These are phyloP conservation scores for Laspeyria flexula DNA, from an alignment of 2,888 invertebrate genomes.

Conservation along the genomic window DNA sequence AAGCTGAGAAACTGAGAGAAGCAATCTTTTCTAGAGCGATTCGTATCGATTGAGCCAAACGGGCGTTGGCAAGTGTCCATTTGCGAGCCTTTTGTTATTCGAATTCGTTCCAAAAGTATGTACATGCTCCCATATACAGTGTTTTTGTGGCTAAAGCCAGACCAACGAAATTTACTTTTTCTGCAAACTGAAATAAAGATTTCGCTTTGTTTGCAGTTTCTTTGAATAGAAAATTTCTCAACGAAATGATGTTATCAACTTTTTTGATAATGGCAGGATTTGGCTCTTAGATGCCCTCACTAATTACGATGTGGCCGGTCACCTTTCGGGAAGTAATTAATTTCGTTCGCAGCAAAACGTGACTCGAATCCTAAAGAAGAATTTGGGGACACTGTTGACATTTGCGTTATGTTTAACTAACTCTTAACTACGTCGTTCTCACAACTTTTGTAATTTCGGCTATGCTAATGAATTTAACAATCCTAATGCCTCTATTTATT, in stretches of 20 bases:
- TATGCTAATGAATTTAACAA: slow-evolving; percentile 1
- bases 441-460: background rate
- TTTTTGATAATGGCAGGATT: slow-evolving; percentile 23
- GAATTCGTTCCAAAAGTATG: slow-evolving; percentile 54
- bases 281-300: slow-evolving; percentile 18
- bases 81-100: slow-evolving; percentile 63
- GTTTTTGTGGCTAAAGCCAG: slow-evolving; percentile 34
- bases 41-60: slow-evolving; percentile 59
- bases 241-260: slow-evolving; percentile 11
- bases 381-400: slow-evolving; percentile 40
- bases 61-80: slow-evolving; percentile 67
- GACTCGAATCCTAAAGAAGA: slow-evolving; percentile 38
- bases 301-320: slow-evolving; percentile 34
- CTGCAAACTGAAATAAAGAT: slow-evolving; percentile 32
- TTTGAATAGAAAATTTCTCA: slow-evolving; percentile 9
- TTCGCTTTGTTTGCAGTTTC: slow-evolving; percentile 10
- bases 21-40: slow-evolving; percentile 53
- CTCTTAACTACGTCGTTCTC: slow-evolving; percentile 33
- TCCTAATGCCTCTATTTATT: background rate
- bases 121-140: slow-evolving; percentile 34
- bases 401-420: slow-evolving; percentile 27
- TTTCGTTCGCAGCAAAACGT: slow-evolving; percentile 43
- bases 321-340: slow-evolving; percentile 41
- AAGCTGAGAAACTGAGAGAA: slow-evolving; percentile 40
- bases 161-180: slow-evolving; percentile 19